Evolutionary conservation across 2,113 vertebrate species (phyloP).

Genomic region (Sinocyclocheilus maitianheensis): DNA sequence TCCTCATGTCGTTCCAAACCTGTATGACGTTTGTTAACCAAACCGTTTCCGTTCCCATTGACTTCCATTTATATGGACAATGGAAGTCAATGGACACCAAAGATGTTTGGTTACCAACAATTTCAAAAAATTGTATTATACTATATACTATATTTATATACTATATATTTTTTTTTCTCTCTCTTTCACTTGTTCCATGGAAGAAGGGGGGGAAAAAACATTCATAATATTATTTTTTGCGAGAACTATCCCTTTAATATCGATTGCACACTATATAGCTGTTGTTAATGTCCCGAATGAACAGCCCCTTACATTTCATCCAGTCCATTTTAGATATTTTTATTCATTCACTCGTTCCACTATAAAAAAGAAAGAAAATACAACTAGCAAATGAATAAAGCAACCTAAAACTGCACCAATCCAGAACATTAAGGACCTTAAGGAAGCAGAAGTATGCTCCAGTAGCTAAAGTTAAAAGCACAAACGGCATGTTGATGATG

Average conservation of each 20-base stretch:
- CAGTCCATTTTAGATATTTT: background rate
- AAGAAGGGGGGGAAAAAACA: no score
- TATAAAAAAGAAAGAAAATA: background rate
- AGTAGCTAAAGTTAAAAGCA: conserved; percentile 2
- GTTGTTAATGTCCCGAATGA: background rate
- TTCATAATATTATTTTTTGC: no score
- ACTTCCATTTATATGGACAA: no score
- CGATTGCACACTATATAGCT: background rate
- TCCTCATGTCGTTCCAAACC: no score
- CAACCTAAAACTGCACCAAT: background rate
- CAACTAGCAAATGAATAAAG: background rate
- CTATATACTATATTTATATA: no score
- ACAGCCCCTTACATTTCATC: background rate
- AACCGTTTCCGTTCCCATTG: no score
- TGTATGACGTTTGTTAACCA: no score
- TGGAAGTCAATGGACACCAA: no score
- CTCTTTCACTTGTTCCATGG: no score
- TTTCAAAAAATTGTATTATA: no score
- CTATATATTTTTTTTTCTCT: no score
- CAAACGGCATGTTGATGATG: conserved; percentile 3
- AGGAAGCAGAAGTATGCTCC: conserved; percentile 4
- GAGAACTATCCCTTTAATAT: background rate
- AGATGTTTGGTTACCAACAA: no score
- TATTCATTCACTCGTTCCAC: background rate
- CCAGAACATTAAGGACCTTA: background rate